Evolutionary conservation across 2,888 invertebrate species (phyloP), one percentile per base, ranked within the genome.

Genomic region (Drosophila maculinotata): DNA sequence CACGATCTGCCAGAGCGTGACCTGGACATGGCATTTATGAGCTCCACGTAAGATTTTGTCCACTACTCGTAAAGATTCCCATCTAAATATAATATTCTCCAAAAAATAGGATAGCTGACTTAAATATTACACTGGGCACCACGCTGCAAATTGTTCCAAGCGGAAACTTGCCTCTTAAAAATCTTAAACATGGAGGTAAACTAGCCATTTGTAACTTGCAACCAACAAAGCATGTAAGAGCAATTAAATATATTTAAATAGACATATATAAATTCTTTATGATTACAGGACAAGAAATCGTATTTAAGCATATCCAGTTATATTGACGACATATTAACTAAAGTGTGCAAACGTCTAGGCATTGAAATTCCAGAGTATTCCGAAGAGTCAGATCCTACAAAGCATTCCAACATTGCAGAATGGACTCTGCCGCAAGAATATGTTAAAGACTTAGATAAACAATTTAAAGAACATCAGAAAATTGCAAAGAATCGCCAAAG

Each of bases 61-160:
- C 20, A n/a, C 0, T 41, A 6, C 0, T 7, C 7, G 8, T 28
- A n/a, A 10, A 15, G 0, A 14, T 28, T 14, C 2, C 1, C 9
- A 17, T 10, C 1, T 7, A 14, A 35, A 17, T 14, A 0, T 1
- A 33, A 17, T 28, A 0, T 9, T 26, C 23, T 39, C 12, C 0
- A 1, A 42, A 15, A 44, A 23, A 15, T 35, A 98, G 98, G 89
- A 93, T 97, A 88, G 97, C 98, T 59, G 98, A 99, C 92, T 91
- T 99, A 49, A 97, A 97, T 91, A 95, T 99, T 86, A 97, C 97
- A 81, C 92, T 99, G 69, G 99, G 99, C 28, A 98, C 99, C n/a
- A 98, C 99, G 4, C 92, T 99, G 49, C 99, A 99, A 94, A 99
- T 99, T 79, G 89, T 98, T 73, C 99, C 99, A 35, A 98, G 98